Evolutionary conservation across 2,797 vertebrate genomes (phyloP).

Genomic region (Phrynocephalus vlangalii): DNA sequence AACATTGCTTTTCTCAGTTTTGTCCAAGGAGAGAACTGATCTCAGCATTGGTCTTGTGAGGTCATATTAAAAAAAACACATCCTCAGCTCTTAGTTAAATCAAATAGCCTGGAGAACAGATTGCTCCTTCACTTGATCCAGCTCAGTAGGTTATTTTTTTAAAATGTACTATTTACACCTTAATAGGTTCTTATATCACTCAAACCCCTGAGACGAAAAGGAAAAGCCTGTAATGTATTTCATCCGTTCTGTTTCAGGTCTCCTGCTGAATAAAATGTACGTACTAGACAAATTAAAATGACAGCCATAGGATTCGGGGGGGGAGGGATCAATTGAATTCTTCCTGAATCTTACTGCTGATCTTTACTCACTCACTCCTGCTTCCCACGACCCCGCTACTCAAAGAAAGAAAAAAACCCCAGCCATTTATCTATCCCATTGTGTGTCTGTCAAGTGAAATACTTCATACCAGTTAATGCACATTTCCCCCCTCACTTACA

Average conservation of each 20-base stretch:
- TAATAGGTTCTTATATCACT: not conserved
- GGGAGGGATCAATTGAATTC: constrained; percentile 3
- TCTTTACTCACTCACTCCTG: not conserved
- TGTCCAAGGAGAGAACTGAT: not conserved
- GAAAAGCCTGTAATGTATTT: constrained; percentile 6
- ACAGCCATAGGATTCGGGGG: not conserved
- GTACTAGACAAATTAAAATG: constrained; percentile 38
- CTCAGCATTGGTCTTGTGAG: not conserved
- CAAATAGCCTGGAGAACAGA: too few species aligned
- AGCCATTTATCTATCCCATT: constrained; percentile 7
- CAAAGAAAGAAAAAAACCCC: not conserved
- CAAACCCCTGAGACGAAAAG: not conserved
- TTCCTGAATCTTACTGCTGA: constrained; percentile 1
- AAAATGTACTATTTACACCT: not conserved
- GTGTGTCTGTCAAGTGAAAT: constrained; percentile 21
- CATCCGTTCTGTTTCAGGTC: constrained; percentile 16
- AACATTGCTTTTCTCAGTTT: not conserved
- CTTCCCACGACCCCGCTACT: not conserved
- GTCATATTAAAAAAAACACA: not conserved
- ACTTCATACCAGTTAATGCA: constrained; percentile 29
- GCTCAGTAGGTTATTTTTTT: not conserved
- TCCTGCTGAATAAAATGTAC: not conserved
- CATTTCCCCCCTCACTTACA: not conserved
- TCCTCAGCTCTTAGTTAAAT: not conserved
- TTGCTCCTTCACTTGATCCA: not conserved